These are phyloP conservation scores for Sesamia nonagrioides DNA, from an alignment of 1,140 invertebrate genomes.

Conservation along the genomic window DNA sequence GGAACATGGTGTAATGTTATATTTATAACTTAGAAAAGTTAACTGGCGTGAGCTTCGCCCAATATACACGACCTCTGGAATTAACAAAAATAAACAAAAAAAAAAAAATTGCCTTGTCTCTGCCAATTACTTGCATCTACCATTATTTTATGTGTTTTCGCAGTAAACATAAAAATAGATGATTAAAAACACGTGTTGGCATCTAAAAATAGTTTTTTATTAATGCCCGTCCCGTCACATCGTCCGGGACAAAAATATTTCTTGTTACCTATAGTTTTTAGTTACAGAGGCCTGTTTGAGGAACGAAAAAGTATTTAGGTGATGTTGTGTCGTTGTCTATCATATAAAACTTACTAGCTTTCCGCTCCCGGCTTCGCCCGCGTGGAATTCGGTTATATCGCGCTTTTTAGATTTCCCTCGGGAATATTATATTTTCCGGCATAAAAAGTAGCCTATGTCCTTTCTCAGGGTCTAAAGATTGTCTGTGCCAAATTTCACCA, in stretches of 20 bases:
- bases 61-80: background rate
- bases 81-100: background rate
- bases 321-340: too few species aligned
- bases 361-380: too few species aligned
- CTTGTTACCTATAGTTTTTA: background rate
- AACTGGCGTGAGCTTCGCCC: too few species aligned
- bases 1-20: too few species aligned
- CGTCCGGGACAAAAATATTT: background rate
- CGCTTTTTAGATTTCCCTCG: too few species aligned
- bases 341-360: too few species aligned
- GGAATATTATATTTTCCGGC: too few species aligned
- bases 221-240: background rate
- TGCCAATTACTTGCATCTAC: background rate
- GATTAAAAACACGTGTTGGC: background rate
- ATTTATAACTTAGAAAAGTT: too few species aligned
- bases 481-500: too few species aligned
- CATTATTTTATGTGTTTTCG: background rate
- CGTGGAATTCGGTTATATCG: too few species aligned
- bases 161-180: background rate
- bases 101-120: background rate
- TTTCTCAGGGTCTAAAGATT: too few species aligned
- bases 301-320: background rate
- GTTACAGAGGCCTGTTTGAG: background rate
- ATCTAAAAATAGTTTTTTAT: slow-evolving; percentile 2
- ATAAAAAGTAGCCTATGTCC: too few species aligned